These are phyloP conservation scores for Drosophila punjabiensis DNA, from an alignment of 1,140 invertebrate species.

Conservation along the genomic window DNA sequence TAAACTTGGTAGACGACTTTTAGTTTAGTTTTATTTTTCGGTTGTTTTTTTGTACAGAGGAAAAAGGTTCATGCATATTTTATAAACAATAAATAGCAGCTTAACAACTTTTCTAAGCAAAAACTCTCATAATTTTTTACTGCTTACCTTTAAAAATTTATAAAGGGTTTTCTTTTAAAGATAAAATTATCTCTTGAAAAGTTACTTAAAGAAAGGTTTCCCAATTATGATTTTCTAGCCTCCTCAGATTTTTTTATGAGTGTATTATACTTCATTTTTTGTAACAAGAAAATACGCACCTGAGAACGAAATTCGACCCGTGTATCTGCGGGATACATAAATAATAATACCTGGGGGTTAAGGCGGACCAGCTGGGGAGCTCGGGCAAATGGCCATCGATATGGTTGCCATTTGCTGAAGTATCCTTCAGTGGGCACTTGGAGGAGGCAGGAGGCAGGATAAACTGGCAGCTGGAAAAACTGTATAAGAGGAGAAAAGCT, in stretches of 20 bases:
- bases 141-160: too few relatives aligned
- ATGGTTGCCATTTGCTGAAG: conserved; percentile 55
- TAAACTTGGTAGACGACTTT: conserved; percentile 31
- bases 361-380: conserved; percentile 12
- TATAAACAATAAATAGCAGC: neutral
- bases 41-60: neutral
- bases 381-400: conserved; percentile 54
- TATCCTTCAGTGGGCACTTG: conserved; percentile 47
- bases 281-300: conserved; percentile 59
- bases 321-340: conserved; percentile 66
- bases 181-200: too few relatives aligned
- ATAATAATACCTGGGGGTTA: conserved; percentile 57
- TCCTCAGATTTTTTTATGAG: neutral
- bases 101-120: neutral
- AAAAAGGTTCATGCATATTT: neutral
- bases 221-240: neutral
- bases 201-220: neutral
- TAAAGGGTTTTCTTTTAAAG: neutral
- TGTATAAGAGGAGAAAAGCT: neutral
- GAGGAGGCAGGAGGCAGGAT: neutral
- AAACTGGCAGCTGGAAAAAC: conserved; percentile 13
- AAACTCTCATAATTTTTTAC: neutral
- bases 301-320: conserved; percentile 45
- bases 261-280: conserved; percentile 12
- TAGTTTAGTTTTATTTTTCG: neutral